Base-by-base conservation (phyloP, 1,140 invertebrate genomes). In the Nixonia krombeini region DNA sequence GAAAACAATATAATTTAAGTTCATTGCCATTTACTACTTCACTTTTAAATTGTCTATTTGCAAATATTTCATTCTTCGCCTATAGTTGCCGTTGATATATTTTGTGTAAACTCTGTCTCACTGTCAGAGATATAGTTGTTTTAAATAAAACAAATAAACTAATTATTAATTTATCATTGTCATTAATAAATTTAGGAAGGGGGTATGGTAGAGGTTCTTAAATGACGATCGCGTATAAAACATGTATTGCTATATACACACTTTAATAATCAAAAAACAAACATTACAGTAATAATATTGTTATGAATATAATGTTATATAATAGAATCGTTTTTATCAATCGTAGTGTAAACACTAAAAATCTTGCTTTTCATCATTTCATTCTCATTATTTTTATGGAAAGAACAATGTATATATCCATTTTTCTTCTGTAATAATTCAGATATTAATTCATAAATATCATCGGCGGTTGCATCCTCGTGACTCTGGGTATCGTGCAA, bases 251-350 rank as follows among this genome's bases (percentile, higher is more conserved):
- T 84, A 85, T 85, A 84, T 85, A 85, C 78, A 85, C 81, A 85
- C 81, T 85, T 85, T 84, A 84, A 85, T 85, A 83, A 84, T 74
- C 75, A 81, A 84, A n/a, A 85, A 83, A 83, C 82, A 85, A 84
- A 83, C 80, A 82, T 82, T 85, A 85, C 81, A 85, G 78, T 84
- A 83, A 84, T 82, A 81, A 83, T 84, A 82, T 76, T 78, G 74
- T 81, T 80, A 80, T 82, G 80, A 80, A 77, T 80, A 75, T 77
- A 79, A 81, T 81, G 80, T 79, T 78, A 79, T 80, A 80, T 82
- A 76, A 79, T 83, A 82, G 75, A 81, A 81, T 79, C 71, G 70
- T 82, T 80, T n/a, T n/a, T 79, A 82, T 83, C 76, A 80, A 82
- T 82, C 62, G 79, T 84, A 84, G 74, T 82, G 78, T 80, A 82